These are phyloP conservation scores for Pseudomyrmex flavicornis DNA, from an alignment of 1,140 invertebrate species.

Conservation along the genomic window DNA sequence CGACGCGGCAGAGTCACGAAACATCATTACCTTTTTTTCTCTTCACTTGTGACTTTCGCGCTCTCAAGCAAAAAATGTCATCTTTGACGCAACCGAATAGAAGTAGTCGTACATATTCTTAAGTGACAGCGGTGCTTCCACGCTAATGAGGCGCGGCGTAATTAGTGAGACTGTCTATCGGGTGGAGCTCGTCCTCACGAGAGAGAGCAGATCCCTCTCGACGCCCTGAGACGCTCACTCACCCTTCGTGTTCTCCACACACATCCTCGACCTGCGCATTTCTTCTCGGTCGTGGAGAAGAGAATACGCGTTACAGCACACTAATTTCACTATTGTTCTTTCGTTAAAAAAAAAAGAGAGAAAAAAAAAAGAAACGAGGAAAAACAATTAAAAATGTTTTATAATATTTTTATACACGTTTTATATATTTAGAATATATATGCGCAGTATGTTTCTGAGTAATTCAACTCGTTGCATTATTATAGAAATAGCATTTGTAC, in stretches of 20 bases:
- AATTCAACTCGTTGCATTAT: too few species aligned
- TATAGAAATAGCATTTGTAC: too few species aligned
- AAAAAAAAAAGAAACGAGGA: too few species aligned
- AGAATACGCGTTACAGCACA: conserved; percentile 38
- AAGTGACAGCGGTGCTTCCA: conserved; percentile 73
- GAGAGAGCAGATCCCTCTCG: conserved; percentile 71
- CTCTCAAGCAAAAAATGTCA: conserved; percentile 64
- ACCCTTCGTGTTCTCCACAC: conserved; percentile 56
- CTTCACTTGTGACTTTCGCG: conserved; percentile 1
- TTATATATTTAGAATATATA: too few species aligned
- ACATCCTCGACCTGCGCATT: conserved; percentile 60
- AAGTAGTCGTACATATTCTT: conserved; percentile 74
- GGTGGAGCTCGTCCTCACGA: conserved; percentile 64
- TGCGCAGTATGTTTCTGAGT: too few species aligned
- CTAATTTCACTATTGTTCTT: conserved; percentile 5
- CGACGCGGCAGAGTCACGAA: too few species aligned
- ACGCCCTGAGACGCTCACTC: conserved; percentile 68
- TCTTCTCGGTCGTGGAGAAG: conserved; percentile 57
- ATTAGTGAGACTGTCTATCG: conserved; percentile 84
- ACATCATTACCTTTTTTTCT: background rate
- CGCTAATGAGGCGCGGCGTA: conserved; percentile 85
- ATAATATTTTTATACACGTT: too few species aligned
- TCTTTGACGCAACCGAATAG: conserved; percentile 72
- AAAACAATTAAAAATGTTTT: too few species aligned
- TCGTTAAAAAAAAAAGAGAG: conserved; percentile 6